These are phyloP conservation scores for Sepioteuthis lessoniana DNA, from an alignment of 2,888 invertebrate species.

Conservation along the genomic window DNA sequence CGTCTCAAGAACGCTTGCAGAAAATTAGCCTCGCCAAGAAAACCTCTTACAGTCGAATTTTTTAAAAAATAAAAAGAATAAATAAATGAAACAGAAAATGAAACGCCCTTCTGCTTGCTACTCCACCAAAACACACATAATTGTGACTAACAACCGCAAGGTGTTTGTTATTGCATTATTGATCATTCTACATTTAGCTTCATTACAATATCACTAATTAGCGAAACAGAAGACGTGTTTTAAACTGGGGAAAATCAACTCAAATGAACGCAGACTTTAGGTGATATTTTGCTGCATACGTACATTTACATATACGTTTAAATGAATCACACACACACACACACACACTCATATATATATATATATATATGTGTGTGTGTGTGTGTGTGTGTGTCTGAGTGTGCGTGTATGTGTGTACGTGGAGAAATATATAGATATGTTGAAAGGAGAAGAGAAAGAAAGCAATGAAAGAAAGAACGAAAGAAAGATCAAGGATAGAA, in stretches of 20 bases:
- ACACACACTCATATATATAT: background rate
- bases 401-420: too few relatives aligned
- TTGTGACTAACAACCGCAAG: slow-evolving; percentile 1
- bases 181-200: background rate
- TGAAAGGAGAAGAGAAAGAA: too few relatives aligned
- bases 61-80: background rate
- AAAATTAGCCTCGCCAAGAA: slow-evolving; percentile 2
- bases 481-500: too few relatives aligned
- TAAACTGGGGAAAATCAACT: background rate
- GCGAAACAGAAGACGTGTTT: background rate
- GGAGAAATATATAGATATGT: too few relatives aligned
- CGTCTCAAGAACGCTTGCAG: background rate
- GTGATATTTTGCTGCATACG: background rate
- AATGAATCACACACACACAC: background rate
- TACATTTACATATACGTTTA: background rate
- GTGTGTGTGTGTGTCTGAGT: too few relatives aligned
- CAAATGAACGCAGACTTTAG: background rate
- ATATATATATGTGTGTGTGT: too few relatives aligned
- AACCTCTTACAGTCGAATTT: background rate
- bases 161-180: background rate
- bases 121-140: slow-evolving; percentile 2
- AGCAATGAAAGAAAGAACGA: too few relatives aligned
- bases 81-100: background rate
- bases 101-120: background rate
- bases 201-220: slow-evolving; percentile 8